These are phyloP conservation scores for Drosophila orosa DNA, from an alignment of 1,140 invertebrate species.

Conservation along the genomic window DNA sequence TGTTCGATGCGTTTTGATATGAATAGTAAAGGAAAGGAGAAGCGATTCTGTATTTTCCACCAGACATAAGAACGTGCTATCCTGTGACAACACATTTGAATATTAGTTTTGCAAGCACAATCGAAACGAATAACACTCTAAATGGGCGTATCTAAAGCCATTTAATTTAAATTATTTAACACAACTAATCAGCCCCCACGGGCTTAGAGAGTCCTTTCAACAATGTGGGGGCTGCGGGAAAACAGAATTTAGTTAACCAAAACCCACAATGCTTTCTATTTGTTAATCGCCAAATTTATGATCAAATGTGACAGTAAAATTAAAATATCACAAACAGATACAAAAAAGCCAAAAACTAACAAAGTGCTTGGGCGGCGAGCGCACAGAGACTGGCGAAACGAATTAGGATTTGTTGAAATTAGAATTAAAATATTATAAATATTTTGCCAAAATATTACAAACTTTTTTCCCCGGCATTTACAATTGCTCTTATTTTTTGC, in stretches of 20 bases:
- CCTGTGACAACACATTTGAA: not conserved
- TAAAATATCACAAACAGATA: constrained; percentile 79
- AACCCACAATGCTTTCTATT: constrained; percentile 47
- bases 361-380: constrained; percentile 42
- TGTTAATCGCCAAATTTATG: constrained; percentile 79
- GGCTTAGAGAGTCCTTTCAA: constrained; percentile 19
- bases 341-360: constrained; percentile 45
- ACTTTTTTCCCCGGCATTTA: constrained; percentile 28
- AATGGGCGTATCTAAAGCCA: constrained; percentile 13
- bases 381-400: constrained; percentile 27
- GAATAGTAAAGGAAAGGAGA: not conserved
- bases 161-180: constrained; percentile 48
- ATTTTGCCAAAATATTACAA: constrained; percentile 76
- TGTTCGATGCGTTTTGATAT: not conserved
- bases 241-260: constrained; percentile 21
- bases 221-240: constrained; percentile 8
- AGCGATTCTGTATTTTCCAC: not conserved
- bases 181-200: constrained; percentile 28
- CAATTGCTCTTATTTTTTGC: constrained; percentile 34
- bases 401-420: constrained; percentile 73
- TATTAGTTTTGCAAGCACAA: not conserved
- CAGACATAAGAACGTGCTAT: not conserved
- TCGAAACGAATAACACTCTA: not conserved
- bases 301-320: constrained; percentile 80
- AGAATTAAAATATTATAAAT: constrained; percentile 83